Percentiles rank a stretch among this genome's conserved stretches.
Conservation (phyloP, 2,797 vertebrate species). For the Benthosema pterotum region DNA sequence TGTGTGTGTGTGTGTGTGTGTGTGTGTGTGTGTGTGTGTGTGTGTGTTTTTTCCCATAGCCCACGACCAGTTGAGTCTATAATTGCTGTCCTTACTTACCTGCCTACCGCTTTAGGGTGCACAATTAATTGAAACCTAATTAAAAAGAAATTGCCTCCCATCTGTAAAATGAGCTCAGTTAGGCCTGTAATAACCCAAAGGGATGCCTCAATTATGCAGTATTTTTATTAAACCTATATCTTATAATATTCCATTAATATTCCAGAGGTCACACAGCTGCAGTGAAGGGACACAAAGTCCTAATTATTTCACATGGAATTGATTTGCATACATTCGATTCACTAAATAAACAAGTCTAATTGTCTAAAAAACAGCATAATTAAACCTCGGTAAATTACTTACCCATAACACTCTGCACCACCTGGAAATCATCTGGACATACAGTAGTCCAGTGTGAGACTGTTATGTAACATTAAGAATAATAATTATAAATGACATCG, state of each 20-base stretch:
- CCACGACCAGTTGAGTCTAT: conserved; percentile 43
- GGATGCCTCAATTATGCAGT: conserved; percentile 19
- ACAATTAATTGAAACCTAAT: conserved; percentile 66
- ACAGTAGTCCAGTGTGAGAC: conserved; percentile 40
- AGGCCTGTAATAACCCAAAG: conserved; percentile 33
- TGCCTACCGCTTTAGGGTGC: conserved; percentile 51
- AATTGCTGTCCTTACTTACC: conserved; percentile 53
- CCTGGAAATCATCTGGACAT: not conserved
- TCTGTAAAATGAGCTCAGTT: conserved; percentile 57
- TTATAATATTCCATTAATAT: conserved; percentile 3
- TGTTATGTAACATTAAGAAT: conserved; percentile 34
- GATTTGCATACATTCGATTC: not conserved
- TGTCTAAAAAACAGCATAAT: conserved; percentile 10
- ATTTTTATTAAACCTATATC: conserved; percentile 8
- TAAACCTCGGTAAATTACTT: not conserved
- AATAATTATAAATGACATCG: conserved; percentile 34
- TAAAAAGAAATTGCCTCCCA: conserved; percentile 57
- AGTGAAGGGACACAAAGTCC: not conserved
- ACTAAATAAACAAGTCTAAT: conserved; percentile 2
- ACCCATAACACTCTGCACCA: not conserved
- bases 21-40: conserved; percentile 5
- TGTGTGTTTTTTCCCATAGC: conserved; percentile 18
- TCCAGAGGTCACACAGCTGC: conserved; percentile 5
- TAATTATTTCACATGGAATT: not conserved
- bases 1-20: conserved; percentile 2